These are phyloP conservation scores for Papilio polytes DNA, from an alignment of 1,140 invertebrate species.

Conservation along the genomic window DNA sequence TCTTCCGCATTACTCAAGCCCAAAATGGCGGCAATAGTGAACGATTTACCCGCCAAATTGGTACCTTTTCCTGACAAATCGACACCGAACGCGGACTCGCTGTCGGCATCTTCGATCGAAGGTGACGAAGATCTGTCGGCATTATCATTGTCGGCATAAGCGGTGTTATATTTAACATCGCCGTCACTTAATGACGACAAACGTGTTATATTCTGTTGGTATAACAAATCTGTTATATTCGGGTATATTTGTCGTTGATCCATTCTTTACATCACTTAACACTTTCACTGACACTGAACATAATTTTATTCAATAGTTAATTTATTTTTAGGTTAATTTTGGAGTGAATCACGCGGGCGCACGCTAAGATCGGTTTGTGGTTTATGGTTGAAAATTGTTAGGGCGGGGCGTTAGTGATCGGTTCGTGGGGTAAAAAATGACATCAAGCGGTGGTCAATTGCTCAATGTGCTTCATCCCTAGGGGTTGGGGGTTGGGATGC, in stretches of 20 bases:
- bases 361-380: constrained; percentile 59
- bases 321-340: constrained; percentile 33
- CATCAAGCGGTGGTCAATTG: constrained; percentile 65
- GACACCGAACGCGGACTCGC: constrained; percentile 71
- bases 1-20: constrained; percentile 70
- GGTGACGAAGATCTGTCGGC: constrained; percentile 53
- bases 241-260: constrained; percentile 68
- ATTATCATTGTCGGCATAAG: constrained; percentile 50
- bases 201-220: constrained; percentile 64
- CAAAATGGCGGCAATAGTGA: constrained; percentile 78
- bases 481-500: constrained; percentile 46
- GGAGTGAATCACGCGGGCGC: constrained; percentile 40
- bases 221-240: constrained; percentile 66
- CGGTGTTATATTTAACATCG: constrained; percentile 53
- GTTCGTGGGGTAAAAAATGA: constrained; percentile 78
- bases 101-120: constrained; percentile 70
- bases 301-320: constrained; percentile 43
- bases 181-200: constrained; percentile 49
- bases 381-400: constrained; percentile 71
- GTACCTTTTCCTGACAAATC: constrained; percentile 73
- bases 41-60: constrained; percentile 74
- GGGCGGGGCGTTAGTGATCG: constrained; percentile 69
- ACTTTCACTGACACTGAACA: constrained; percentile 33
- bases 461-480: constrained; percentile 40
- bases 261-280: constrained; percentile 67